A percentile compares a stretch with the other conserved stretches of the same genome.
Conservation (phyloP, 2,797 vertebrate genomes). For the Graptemys geographica region DNA sequence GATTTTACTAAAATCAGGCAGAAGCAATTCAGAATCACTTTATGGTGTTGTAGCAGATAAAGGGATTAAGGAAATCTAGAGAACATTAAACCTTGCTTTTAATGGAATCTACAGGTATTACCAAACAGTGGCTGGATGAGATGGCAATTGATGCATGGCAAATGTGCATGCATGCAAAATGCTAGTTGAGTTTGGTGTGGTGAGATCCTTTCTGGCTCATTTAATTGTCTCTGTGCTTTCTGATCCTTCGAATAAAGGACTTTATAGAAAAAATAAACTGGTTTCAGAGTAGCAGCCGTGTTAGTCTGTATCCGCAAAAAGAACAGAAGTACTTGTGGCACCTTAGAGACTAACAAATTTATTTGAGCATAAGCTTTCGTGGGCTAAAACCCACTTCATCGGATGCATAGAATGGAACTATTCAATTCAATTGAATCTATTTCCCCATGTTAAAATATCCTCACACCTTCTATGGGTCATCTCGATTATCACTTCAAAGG, state of each 20-base stretch:
- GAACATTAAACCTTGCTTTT: not conserved
- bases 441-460: no score
- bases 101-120: not conserved
- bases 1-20: not conserved
- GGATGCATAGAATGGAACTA: no score
- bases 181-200: not conserved
- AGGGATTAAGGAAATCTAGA: not conserved
- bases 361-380: no score
- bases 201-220: not conserved
- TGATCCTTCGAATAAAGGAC: not conserved
- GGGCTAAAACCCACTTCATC: no score
- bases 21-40: constrained; percentile 7
- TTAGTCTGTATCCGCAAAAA: no score
- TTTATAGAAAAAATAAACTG: not conserved
- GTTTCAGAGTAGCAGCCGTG: no score
- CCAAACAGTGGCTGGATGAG: not conserved
- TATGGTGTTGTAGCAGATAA: not conserved
- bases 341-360: no score
- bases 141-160: not conserved
- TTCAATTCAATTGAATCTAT: no score
- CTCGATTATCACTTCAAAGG: no score
- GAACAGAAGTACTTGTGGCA: no score
- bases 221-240: not conserved
- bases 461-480: no score
- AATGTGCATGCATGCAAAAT: not conserved